Base-by-base conservation (phyloP, 2,797 vertebrate species). In the Nasua narica region DNA sequence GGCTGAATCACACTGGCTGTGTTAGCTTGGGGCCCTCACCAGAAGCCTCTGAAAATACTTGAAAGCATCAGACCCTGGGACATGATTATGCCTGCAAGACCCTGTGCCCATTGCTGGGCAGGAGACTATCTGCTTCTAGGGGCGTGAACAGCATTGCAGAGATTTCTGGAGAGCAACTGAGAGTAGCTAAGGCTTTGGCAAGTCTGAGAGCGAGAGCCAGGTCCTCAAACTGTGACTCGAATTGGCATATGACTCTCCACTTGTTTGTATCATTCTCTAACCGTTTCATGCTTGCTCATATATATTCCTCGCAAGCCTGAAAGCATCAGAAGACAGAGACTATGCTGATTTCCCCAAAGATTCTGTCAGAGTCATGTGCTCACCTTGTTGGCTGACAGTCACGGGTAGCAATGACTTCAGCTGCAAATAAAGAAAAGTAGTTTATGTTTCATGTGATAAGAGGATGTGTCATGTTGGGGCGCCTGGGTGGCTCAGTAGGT, bases 401-500 rank as follows among this genome's bases (percentile, higher is more conserved):
- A 72, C 60, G 67, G 56, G 60, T 48, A 79, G 62, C 23, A 65
- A 43, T 92, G 88, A 97, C 87, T 77, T 92, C 58, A 91, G 48
- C 48, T 74, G 35, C 60, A 91, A 95, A 94, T 82, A 88, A 90
- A 92, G 90, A 72, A 90, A 89, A 84, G 32, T 14, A 3, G 29
- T 54, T 78, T 23, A 50, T 29, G 52, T 10, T 82, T 35, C 50
- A 67, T 60, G 52, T 60, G 60, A 81, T 58, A 86, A 85, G 72
- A 65, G 46, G 40, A 10, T 81, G n/a, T 85, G 72, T 72, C 88
- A 72, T 15, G 46, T 14, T n/a, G 29, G 29, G 60, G 29, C 7
- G 7, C 60, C 60, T 62, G 29, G 14, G 60, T 62, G 29, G 29
- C 14, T 32, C 60, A 32, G 29, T 32, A 32, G 7, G 29, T 16